Evolutionary conservation across 2,888 invertebrate species (phyloP).

Genomic region (Pteria penguin): DNA sequence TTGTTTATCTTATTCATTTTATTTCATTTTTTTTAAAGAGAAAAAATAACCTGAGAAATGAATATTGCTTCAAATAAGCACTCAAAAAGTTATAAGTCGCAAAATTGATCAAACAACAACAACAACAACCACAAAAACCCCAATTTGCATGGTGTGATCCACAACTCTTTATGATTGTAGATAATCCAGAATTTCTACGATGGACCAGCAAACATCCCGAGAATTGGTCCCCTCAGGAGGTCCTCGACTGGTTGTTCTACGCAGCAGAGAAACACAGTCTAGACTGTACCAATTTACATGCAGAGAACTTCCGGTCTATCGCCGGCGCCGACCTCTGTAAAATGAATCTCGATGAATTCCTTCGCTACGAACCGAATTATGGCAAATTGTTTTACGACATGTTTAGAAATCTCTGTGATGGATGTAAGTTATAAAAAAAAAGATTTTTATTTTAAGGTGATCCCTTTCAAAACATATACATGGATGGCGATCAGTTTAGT

Average conservation of each 20-base stretch:
- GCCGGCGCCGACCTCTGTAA: constrained; percentile 62
- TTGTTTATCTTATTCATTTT: too few species aligned
- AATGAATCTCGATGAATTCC: constrained; percentile 62
- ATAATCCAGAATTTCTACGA: constrained; percentile 49
- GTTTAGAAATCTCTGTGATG: constrained; percentile 58
- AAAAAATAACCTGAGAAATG: too few species aligned
- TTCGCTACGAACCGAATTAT: constrained; percentile 57
- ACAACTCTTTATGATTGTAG: too few species aligned
- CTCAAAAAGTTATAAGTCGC: too few species aligned
- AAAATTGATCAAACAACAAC: too few species aligned
- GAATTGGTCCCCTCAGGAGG: constrained; percentile 65
- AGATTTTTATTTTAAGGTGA: background rate
- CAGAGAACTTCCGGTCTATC: constrained; percentile 66
- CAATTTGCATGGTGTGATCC: too few species aligned
- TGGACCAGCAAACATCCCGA: constrained; percentile 70
- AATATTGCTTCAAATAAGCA: too few species aligned
- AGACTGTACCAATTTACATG: constrained; percentile 62
- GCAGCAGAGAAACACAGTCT: constrained; percentile 58
- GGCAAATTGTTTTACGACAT: constrained; percentile 62
- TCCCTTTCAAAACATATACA: too few species aligned
- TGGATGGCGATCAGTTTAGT: too few species aligned
- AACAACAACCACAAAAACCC: too few species aligned
- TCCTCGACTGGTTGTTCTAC: constrained; percentile 70
- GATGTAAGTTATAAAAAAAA: constrained; percentile 64
- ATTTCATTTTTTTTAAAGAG: too few species aligned